Conservation (phyloP, 2,888 invertebrate genomes). For the Sipha maydis region DNA sequence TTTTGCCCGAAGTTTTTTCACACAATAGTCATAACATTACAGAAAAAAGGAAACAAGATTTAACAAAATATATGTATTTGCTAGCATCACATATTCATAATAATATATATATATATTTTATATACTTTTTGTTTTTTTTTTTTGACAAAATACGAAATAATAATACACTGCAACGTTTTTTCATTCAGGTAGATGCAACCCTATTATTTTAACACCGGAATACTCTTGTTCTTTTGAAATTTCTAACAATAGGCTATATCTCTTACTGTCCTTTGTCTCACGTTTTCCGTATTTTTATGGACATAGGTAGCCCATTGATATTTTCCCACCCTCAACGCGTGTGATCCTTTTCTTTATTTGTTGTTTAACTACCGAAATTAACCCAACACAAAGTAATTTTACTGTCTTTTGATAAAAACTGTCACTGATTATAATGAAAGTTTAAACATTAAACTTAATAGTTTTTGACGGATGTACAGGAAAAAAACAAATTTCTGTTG, state of each 20-base stretch:
- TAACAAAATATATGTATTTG: slow-evolving; percentile 17
- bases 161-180: slow-evolving; percentile 18
- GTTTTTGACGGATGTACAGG: not conserved
- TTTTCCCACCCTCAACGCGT: slow-evolving; percentile 31
- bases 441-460: slow-evolving; percentile 9
- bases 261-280: slow-evolving; percentile 31
- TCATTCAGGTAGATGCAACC: slow-evolving; percentile 45
- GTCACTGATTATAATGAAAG: not conserved
- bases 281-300: slow-evolving; percentile 48
- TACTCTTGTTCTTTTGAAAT: slow-evolving; percentile 59
- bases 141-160: slow-evolving; percentile 38
- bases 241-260: slow-evolving; percentile 53
- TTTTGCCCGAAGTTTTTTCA: not conserved
- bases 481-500: not conserved
- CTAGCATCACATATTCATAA: not conserved
- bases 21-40: slow-evolving; percentile 14
- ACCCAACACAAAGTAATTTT: slow-evolving; percentile 43
- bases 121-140: not conserved
- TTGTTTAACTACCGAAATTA: slow-evolving; percentile 47
- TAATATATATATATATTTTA: not conserved
- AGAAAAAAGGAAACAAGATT: slow-evolving; percentile 29
- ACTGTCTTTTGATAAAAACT: slow-evolving; percentile 38
- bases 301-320: slow-evolving; percentile 54
- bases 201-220: slow-evolving; percentile 61
- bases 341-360: slow-evolving; percentile 46